A percentile compares a stretch with the other conserved stretches of the same genome.
Conservation (phyloP, 2,797 vertebrate genomes). For the Liasis olivaceus region DNA sequence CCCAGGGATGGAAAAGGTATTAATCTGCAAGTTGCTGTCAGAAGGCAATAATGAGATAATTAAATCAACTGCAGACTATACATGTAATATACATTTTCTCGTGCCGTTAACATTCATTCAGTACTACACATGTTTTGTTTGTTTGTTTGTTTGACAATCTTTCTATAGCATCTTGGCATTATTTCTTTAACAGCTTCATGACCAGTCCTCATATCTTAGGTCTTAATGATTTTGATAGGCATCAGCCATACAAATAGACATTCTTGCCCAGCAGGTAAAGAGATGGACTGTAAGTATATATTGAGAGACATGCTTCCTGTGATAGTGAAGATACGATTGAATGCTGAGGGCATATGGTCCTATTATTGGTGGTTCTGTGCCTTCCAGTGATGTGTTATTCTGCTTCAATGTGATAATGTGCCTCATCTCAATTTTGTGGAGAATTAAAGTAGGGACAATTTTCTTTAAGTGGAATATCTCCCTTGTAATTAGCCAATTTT, state of each 20-base stretch:
- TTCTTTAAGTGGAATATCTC: not conserved
- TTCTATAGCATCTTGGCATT: slow-evolving; percentile 47
- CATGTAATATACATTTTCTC: not conserved
- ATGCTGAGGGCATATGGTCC: not conserved
- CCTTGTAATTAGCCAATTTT: not conserved
- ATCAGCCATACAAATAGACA: not conserved
- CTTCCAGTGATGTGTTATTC: not conserved
- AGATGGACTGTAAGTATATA: not conserved
- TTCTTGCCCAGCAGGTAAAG: not conserved
- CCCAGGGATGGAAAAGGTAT: not conserved
- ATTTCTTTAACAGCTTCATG: slow-evolving; percentile 48
- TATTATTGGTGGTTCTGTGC: not conserved
- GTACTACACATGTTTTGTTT: slow-evolving; percentile 38
- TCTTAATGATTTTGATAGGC: not conserved
- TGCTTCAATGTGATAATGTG: not conserved
- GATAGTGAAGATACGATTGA: not conserved
- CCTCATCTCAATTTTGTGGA: not conserved
- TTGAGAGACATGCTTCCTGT: not conserved
- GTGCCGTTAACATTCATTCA: not conserved
- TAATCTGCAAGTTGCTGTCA: not conserved
- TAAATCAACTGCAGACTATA: not conserved
- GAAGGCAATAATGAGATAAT: not conserved
- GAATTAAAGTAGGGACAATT: not conserved
- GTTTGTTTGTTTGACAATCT: not conserved
- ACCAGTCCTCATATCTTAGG: not conserved